Conservation (phyloP, 2,797 vertebrate species). For the Hafferia zeledoni region DNA sequence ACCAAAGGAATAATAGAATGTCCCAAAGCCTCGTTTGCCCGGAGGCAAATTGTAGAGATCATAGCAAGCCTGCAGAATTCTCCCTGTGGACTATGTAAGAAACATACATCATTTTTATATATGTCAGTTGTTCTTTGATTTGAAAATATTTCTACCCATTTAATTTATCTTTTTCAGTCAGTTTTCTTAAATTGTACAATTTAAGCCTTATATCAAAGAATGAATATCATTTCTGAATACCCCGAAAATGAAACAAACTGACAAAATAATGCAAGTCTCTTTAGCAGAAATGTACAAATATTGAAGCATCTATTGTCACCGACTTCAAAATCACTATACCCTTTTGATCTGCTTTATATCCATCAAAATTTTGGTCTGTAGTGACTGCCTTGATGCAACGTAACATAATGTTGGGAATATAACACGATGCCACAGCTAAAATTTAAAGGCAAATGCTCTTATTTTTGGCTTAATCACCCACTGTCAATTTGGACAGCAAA, state of each 20-base stretch:
- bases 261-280: slow-evolving; percentile 75
- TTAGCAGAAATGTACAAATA: slow-evolving; percentile 74
- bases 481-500: slow-evolving; percentile 73
- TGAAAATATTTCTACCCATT: slow-evolving; percentile 83
- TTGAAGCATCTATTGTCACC: slow-evolving; percentile 71
- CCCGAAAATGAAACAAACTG: slow-evolving; percentile 76
- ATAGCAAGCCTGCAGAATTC: slow-evolving; percentile 81
- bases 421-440: slow-evolving; percentile 56
- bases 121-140: slow-evolving; percentile 83
- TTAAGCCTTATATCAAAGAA: slow-evolving; percentile 73
- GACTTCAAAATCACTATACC: slow-evolving; percentile 74
- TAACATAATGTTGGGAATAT: slow-evolving; percentile 61
- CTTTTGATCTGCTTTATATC: slow-evolving; percentile 77
- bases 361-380: slow-evolving; percentile 75
- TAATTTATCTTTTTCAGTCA: slow-evolving; percentile 81
- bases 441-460: slow-evolving; percentile 77
- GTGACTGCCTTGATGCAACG: slow-evolving; percentile 64
- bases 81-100: slow-evolving; percentile 81
- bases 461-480: slow-evolving; percentile 72
- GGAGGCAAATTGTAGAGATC: slow-evolving; percentile 85
- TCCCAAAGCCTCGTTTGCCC: slow-evolving; percentile 82
- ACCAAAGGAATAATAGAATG: slow-evolving; percentile 83
- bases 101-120: slow-evolving; percentile 86
- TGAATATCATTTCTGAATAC: slow-evolving; percentile 71
- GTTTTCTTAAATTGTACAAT: slow-evolving; percentile 81